Evolutionary conservation across 2,797 vertebrate species (phyloP).

Genomic region (Sebastes kiyomatsui): DNA sequence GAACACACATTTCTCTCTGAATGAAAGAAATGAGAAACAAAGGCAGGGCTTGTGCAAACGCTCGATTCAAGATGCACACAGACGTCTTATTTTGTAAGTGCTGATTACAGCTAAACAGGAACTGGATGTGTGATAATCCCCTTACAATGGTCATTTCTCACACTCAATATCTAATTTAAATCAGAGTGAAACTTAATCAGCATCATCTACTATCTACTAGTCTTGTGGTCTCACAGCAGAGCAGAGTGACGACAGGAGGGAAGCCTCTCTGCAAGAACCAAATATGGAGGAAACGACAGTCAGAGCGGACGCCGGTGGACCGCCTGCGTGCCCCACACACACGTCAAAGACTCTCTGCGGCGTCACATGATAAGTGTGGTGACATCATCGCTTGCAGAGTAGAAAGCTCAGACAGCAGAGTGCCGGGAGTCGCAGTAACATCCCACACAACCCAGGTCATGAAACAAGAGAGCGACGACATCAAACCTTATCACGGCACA

Average conservation of each 20-base stretch:
- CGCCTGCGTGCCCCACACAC: background rate
- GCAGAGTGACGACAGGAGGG: slow-evolving; percentile 31
- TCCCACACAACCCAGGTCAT: background rate
- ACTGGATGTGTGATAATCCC: background rate
- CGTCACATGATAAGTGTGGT: slow-evolving; percentile 39
- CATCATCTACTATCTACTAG: background rate
- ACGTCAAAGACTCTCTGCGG: background rate
- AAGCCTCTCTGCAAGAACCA: slow-evolving; percentile 56
- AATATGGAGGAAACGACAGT: slow-evolving; percentile 72
- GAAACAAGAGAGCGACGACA: background rate
- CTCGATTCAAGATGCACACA: background rate
- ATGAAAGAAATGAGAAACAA: background rate
- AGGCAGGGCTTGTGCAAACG: background rate
- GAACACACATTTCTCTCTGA: background rate
- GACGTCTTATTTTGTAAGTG: background rate
- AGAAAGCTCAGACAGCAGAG: slow-evolving; percentile 26
- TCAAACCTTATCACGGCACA: background rate
- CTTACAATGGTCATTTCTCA: background rate
- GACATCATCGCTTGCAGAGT: slow-evolving; percentile 54
- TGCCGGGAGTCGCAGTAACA: background rate
- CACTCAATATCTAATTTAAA: background rate
- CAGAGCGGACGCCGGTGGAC: background rate
- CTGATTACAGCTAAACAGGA: background rate
- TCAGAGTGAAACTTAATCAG: background rate
- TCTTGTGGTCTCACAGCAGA: slow-evolving; percentile 3